Evolutionary conservation across 1,140 invertebrate species (phyloP).

Genomic region (Drosophila bocqueti): DNA sequence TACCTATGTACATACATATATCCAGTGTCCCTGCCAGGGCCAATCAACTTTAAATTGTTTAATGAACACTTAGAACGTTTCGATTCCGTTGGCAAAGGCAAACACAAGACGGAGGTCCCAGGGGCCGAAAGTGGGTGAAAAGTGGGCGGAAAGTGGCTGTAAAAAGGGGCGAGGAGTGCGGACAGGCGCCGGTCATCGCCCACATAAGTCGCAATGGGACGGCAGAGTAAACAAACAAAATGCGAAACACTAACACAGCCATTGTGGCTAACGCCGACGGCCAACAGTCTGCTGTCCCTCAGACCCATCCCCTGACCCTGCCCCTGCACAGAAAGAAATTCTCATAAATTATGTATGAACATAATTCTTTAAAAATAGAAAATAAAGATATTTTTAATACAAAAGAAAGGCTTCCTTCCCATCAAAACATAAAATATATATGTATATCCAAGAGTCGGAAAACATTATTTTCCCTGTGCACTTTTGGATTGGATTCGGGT

Average conservation of each 20-base stretch:
- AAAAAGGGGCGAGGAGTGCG: constrained; percentile 8
- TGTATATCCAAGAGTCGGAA: neutral
- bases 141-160: constrained; percentile 2
- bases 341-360: neutral
- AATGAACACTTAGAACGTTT: constrained; percentile 73
- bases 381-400: neutral
- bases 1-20: neutral
- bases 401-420: too few species aligned
- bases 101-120: neutral
- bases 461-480: constrained; percentile 12
- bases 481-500: constrained; percentile 1
- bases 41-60: constrained; percentile 74
- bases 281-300: constrained; percentile 35
- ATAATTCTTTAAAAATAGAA: neutral
- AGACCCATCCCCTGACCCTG: constrained; percentile 1
- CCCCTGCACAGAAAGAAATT: constrained; percentile 7
- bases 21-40: constrained; percentile 11
- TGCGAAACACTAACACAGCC: constrained; percentile 66
- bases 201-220: constrained; percentile 56
- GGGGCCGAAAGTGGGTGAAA: neutral
- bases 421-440: neutral
- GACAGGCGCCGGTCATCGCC: constrained; percentile 63
- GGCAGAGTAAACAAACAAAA: constrained; percentile 52
- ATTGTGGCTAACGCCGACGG: constrained; percentile 53
- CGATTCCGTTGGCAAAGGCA: constrained; percentile 39